Percentiles rank a stretch among this genome's conserved stretches.
Conservation (phyloP, 2,888 invertebrate species). For the Oscheius sp. region DNA sequence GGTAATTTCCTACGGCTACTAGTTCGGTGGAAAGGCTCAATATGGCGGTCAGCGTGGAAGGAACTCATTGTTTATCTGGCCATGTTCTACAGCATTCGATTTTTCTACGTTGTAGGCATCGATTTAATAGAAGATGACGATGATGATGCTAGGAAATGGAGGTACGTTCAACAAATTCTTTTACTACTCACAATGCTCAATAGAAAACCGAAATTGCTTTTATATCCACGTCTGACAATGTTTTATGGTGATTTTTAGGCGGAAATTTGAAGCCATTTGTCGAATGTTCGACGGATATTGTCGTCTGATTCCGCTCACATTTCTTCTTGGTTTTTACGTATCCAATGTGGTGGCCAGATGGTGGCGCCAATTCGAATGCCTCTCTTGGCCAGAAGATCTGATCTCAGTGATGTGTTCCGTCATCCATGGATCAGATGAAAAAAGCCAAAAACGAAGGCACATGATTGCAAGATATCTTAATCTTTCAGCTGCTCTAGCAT, state of each 20-base stretch:
- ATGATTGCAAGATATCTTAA: constrained; percentile 64
- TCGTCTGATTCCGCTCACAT: constrained; percentile 61
- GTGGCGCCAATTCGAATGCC: constrained; percentile 63
- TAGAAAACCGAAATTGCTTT: neutral
- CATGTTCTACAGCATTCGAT: constrained; percentile 50
- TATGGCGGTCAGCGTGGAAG: constrained; percentile 54
- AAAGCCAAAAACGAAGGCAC: constrained; percentile 50
- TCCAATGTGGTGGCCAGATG: constrained; percentile 50
- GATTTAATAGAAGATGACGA: constrained; percentile 40
- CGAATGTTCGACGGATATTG: constrained; percentile 60
- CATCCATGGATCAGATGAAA: constrained; percentile 50
- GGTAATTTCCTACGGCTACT: constrained; percentile 59
- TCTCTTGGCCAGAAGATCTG: constrained; percentile 62
- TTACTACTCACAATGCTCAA: neutral
- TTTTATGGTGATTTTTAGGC: constrained; percentile 35
- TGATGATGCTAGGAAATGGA: constrained; percentile 42
- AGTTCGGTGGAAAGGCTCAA: constrained; percentile 64
- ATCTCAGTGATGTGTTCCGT: constrained; percentile 55
- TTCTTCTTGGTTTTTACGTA: constrained; percentile 68
- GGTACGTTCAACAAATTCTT: neutral
- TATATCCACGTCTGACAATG: neutral
- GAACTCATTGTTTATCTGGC: constrained; percentile 55
- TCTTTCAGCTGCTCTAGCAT: constrained; percentile 58
- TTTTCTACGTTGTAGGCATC: constrained; percentile 53
- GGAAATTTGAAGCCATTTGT: constrained; percentile 55